Evolutionary conservation across 2,113 vertebrate genomes (phyloP).

Genomic region (Plectropomus leopardus): DNA sequence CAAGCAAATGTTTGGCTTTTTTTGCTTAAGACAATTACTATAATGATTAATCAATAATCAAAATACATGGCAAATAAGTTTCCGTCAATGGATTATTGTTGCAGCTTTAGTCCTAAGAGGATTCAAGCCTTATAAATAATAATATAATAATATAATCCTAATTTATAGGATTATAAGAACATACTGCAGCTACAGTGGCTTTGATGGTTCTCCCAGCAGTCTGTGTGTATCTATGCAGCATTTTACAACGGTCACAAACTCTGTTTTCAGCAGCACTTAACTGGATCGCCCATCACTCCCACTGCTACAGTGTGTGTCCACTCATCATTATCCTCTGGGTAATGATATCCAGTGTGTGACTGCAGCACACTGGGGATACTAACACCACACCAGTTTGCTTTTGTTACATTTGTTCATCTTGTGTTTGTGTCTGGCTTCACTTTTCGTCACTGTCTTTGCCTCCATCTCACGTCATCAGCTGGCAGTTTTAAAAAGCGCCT

Average conservation of each 20-base stretch:
- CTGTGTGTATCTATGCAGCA: slow-evolving; percentile 43
- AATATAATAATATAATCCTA: too few relatives aligned
- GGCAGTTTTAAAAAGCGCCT: neutral
- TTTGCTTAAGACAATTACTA: too few relatives aligned
- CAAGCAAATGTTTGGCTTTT: too few relatives aligned
- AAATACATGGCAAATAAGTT: too few relatives aligned
- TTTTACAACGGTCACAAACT: slow-evolving; percentile 35
- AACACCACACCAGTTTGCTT: slow-evolving; percentile 29
- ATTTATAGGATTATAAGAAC: neutral
- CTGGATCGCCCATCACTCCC: slow-evolving; percentile 42
- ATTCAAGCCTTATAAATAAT: neutral
- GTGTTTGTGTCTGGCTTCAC: slow-evolving; percentile 43
- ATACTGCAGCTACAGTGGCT: neutral
- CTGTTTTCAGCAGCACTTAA: slow-evolving; percentile 36
- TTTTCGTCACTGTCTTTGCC: slow-evolving; percentile 28
- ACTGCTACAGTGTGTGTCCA: slow-evolving; percentile 30
- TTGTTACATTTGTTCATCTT: slow-evolving; percentile 5
- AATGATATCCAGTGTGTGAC: slow-evolving; percentile 66
- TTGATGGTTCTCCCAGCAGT: neutral
- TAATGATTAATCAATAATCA: too few relatives aligned
- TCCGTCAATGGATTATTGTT: too few relatives aligned
- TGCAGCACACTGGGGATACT: slow-evolving; percentile 64
- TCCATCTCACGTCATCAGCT: slow-evolving; percentile 19
- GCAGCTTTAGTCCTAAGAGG: too few relatives aligned
- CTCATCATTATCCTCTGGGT: slow-evolving; percentile 67